Evolutionary conservation across 2,888 invertebrate genomes (phyloP), one percentile per base, ranked within the genome.

Genomic region (Ptycholaimellus sp.): DNA sequence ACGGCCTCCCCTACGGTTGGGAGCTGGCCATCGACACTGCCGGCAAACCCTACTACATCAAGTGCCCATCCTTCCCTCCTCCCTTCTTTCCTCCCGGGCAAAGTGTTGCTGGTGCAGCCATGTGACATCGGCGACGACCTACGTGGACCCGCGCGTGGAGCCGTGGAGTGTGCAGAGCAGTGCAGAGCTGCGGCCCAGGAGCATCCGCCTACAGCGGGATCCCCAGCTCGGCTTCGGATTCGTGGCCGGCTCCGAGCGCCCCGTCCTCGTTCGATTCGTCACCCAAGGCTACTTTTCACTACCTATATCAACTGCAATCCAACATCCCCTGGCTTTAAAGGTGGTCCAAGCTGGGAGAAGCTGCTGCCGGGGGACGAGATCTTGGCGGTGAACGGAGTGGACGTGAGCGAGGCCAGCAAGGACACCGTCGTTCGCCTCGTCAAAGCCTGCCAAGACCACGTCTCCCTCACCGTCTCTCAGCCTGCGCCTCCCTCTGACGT

Each of bases 161-260:
- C 11, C 25, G 23, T 18, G 13, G 11, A 14, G n/a, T 7, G 14
- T 16, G 14, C 14, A 16, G 22, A 38, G 14, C 38, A 33, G 14
- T 13, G 57, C 58, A 37, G 74, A 74, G 1, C 80, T 81, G 0
- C 72, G 74, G 41, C 79, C 81, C 0, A 64, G 81, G 11, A 68
- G 72, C 36, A 74, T 80, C 39, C 69, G 70, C 44, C 67, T 83
- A 44, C 68, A 71, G 46, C 63, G 82, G 30, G 74, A 78, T 48
- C 67, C 74, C 0, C 72, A 76, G 38, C 68, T 80, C 43, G 83
- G 83, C 1, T 85, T 83, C 58, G 85, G 85, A 2, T 85, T 85
- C 60, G 83, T 85, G n/a, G 83, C 83, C 1, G 83, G 85, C 13
- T 80, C 80, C 27, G 82, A 85, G 60, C 72, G 74, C 50, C 85